Evolutionary conservation across 2,888 invertebrate species (phyloP).

Genomic region (Tetranychus piercei): DNA sequence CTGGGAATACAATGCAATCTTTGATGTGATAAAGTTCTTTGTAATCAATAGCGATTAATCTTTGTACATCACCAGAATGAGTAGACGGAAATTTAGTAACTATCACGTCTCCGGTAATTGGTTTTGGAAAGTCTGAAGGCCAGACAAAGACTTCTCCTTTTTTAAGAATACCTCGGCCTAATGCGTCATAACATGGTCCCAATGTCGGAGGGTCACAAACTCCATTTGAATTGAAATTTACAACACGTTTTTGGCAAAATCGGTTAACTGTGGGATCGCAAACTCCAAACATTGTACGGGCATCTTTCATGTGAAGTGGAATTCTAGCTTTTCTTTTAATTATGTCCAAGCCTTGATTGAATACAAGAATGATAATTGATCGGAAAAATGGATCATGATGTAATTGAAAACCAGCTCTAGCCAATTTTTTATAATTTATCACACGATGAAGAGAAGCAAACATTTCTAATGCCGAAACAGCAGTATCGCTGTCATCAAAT

Average conservation of each 20-base stretch:
- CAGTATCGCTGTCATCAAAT: neutral
- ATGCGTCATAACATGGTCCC: slow-evolving; percentile 16
- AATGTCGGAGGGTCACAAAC: slow-evolving; percentile 10
- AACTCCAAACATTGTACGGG: neutral
- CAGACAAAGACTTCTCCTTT: slow-evolving; percentile 30
- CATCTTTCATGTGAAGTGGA: neutral
- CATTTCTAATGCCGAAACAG: neutral
- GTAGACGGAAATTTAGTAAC: slow-evolving; percentile 34
- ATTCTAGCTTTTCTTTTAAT: neutral
- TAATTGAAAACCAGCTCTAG: neutral
- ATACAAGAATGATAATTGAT: neutral
- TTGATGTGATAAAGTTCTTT: slow-evolving; percentile 26
- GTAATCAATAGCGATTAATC: slow-evolving; percentile 26
- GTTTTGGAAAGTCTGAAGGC: slow-evolving; percentile 22
- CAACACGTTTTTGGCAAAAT: too few species aligned
- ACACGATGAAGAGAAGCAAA: neutral
- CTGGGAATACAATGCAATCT: slow-evolving; percentile 34
- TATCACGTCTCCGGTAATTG: slow-evolving; percentile 29
- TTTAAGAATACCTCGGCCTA: slow-evolving; percentile 27
- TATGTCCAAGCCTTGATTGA: neutral
- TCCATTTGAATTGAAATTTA: neutral
- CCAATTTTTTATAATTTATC: neutral
- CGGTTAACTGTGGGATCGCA: neutral
- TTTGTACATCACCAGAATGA: slow-evolving; percentile 32
- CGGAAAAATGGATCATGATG: neutral